These are phyloP conservation scores for Misgurnus mizolepis DNA, from an alignment of 2,113 vertebrate genomes.

Conservation along the genomic window DNA sequence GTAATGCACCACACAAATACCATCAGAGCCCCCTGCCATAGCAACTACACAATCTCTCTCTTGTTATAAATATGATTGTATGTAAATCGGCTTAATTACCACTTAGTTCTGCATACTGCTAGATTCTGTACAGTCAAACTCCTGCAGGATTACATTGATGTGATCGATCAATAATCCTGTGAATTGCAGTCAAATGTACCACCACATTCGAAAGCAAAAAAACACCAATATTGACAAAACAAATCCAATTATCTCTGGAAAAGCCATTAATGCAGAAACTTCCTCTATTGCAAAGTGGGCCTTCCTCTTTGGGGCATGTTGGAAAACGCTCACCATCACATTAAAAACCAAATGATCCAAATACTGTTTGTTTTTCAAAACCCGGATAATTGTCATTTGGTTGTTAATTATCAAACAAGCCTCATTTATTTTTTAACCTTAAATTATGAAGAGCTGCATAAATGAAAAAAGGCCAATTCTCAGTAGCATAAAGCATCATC, in stretches of 20 bases:
- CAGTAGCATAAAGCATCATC: background rate
- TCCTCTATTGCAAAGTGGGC: background rate
- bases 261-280: constrained; percentile 24
- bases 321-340: constrained; percentile 18
- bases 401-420: constrained; percentile 3
- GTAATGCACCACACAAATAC: too few relatives aligned
- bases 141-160: background rate
- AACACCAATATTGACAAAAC: constrained; percentile 22
- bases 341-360: constrained; percentile 9
- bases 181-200: background rate
- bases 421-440: too few relatives aligned
- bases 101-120: constrained; percentile 16
- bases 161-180: background rate
- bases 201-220: too few relatives aligned
- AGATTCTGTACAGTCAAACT: constrained; percentile 1
- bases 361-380: constrained; percentile 9
- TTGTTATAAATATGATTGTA: constrained; percentile 37
- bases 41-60: constrained; percentile 12
- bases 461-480: background rate
- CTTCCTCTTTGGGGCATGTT: background rate
- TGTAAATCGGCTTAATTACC: constrained; percentile 46
- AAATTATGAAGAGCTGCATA: too few relatives aligned
- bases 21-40: constrained; percentile 23
- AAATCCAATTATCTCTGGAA: constrained; percentile 20
- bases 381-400: background rate